Evolutionary conservation across 1,140 invertebrate species (phyloP).

Genomic region (Brachionus sp.): DNA sequence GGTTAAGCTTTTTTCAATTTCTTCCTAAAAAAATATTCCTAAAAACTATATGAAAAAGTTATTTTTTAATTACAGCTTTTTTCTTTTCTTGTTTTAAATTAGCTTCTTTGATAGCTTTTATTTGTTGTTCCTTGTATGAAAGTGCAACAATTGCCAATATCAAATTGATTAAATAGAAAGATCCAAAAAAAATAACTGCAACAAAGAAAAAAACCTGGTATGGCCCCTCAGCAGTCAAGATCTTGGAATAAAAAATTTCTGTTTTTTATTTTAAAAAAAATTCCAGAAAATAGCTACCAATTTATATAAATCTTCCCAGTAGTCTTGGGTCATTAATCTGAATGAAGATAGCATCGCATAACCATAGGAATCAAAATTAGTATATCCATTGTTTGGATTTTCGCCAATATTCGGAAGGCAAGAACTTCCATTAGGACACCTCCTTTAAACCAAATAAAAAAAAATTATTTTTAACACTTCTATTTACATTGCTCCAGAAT

Average conservation of each 20-base stretch:
- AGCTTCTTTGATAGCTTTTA: slow-evolving; percentile 32
- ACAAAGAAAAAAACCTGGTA: slow-evolving; percentile 97
- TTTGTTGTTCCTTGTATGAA: slow-evolving; percentile 87
- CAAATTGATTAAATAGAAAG: slow-evolving; percentile 96
- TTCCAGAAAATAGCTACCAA: slow-evolving; percentile 47
- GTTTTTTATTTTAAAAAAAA: not conserved
- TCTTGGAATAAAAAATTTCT: slow-evolving; percentile 60
- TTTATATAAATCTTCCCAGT: slow-evolving; percentile 97
- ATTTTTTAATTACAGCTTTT: slow-evolving; percentile 18
- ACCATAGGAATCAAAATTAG: slow-evolving; percentile 94
- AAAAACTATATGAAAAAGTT: not conserved
- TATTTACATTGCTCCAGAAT: slow-evolving; percentile 52
- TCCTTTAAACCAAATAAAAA: slow-evolving; percentile 52
- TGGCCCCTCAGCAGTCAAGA: slow-evolving; percentile 85
- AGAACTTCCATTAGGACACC: slow-evolving; percentile 76
- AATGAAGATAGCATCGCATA: slow-evolving; percentile 94
- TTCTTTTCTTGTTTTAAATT: slow-evolving; percentile 12
- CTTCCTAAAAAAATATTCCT: not conserved
- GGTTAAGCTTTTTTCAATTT: not conserved
- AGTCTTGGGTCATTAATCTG: slow-evolving; percentile 95
- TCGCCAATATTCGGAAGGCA: slow-evolving; percentile 86
- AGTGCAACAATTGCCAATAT: slow-evolving; percentile 98
- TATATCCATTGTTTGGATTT: slow-evolving; percentile 95
- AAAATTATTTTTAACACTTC: not conserved
- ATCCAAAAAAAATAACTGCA: slow-evolving; percentile 94